Conservation (phyloP, 2,797 vertebrate genomes). For the Pipistrellus pipistrellus region DNA sequence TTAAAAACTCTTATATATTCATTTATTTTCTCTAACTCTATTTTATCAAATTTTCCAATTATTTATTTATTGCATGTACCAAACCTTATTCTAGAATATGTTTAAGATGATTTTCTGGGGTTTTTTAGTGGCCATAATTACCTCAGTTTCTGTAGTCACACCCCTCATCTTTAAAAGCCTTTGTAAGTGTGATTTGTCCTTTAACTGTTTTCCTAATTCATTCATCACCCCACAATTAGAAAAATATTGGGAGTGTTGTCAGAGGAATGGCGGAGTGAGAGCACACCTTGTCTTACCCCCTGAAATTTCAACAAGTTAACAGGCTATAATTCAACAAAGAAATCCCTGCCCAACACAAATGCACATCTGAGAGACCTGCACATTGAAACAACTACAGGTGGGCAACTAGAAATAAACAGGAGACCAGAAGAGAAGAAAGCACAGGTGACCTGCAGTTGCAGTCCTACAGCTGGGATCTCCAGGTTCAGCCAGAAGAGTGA, state of each 20-base stretch:
- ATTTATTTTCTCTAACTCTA: constrained; percentile 1
- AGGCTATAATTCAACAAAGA: too few relatives aligned
- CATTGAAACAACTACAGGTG: too few relatives aligned
- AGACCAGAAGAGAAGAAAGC: too few relatives aligned
- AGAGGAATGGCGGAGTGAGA: too few relatives aligned
- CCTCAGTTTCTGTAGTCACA: not conserved
- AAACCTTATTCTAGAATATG: constrained; percentile 18
- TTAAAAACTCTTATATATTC: not conserved
- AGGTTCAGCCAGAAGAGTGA: too few relatives aligned
- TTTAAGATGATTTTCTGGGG: not conserved
- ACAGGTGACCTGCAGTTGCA: too few relatives aligned
- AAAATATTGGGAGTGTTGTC: not conserved
- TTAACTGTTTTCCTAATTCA: constrained; percentile 51
- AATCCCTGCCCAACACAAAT: too few relatives aligned
- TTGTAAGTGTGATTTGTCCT: not conserved
- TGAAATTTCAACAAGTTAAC: too few relatives aligned
- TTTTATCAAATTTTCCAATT: constrained; percentile 6
- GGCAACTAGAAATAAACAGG: too few relatives aligned
- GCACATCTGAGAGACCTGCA: too few relatives aligned
- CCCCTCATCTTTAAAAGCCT: not conserved
- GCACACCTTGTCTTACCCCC: too few relatives aligned
- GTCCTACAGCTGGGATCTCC: too few relatives aligned
- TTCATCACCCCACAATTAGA: constrained; percentile 57
- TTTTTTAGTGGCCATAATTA: not conserved
- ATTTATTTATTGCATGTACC: not conserved